Evolutionary conservation across 37 sponge, comb jelly and placozoan genomes (phyloP).

Genomic region (Crambe crambe): DNA sequence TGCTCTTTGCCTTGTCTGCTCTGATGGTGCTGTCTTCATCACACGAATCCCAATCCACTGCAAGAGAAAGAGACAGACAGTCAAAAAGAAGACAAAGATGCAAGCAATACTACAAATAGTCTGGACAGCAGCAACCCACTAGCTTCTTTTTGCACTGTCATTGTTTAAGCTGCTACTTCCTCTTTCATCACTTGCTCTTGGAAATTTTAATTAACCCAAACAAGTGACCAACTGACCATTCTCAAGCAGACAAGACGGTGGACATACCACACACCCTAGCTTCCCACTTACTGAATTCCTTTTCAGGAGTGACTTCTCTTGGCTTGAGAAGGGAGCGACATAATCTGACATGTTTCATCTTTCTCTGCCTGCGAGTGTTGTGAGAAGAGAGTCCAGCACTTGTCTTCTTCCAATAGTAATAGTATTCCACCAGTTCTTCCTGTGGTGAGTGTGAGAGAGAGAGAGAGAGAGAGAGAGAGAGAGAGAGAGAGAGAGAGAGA

Average conservation of each 20-base stretch:
- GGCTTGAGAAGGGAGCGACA: slow-evolving; percentile 49
- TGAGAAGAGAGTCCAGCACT: slow-evolving; percentile 69
- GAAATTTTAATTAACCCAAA: no score
- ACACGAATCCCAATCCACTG: slow-evolving; percentile 70
- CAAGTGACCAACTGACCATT: no score
- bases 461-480: slow-evolving; percentile 4
- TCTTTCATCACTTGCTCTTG: no score
- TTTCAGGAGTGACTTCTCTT: slow-evolving; percentile 30
- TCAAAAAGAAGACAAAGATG: not conserved
- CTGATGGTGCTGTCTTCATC: slow-evolving; percentile 53
- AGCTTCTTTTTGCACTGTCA: no score
- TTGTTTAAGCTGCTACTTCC: no score
- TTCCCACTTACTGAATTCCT: slow-evolving; percentile 72
- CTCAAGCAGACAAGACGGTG: no score
- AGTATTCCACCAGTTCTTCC: slow-evolving; percentile 67
- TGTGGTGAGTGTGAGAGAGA: slow-evolving; percentile 16
- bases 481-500: not conserved
- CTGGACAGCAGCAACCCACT: no score
- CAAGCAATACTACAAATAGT: not conserved
- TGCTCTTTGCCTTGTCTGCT: slow-evolving; percentile 18
- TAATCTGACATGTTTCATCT: slow-evolving; percentile 62
- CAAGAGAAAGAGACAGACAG: not conserved
- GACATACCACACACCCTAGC: no score
- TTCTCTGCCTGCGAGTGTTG: slow-evolving; percentile 65
- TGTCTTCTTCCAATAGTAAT: slow-evolving; percentile 88